Evolutionary conservation across 1,140 invertebrate genomes (phyloP), one percentile per base, ranked within the genome.

Genomic region (Ceratoteleas bidentatus): DNA sequence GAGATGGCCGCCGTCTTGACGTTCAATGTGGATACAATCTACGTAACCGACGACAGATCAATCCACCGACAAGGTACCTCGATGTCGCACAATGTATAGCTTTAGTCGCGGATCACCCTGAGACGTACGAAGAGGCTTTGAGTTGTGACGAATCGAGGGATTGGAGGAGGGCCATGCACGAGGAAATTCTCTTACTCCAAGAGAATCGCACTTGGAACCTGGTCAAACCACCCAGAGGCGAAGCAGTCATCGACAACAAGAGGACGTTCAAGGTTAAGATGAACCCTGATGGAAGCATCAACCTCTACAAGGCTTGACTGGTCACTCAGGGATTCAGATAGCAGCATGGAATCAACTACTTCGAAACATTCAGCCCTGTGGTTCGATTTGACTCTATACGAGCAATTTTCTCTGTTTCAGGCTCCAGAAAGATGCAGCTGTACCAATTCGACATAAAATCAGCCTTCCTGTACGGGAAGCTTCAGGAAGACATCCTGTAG

Each of bases 401-500:
- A 85, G 85, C 77, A 6, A 70, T 81, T 47, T 13, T 81, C 0
- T 62, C 77, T 16, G 61, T 83, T 40, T 69, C 82, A 58, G 62
- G 83, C 53, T 60, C 16, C 53, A 66, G 72, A 75, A 58, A 85
- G 33, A 38, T 45, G 77, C 78, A 13, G 50, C 86, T 69, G 15
- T 79, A 65, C 45, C 86, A 81, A 38, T 87, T 65, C 40, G 84
- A 86, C 60, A 73, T 85, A 0, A 85, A 38, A 83, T 78, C n/a
- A n/a, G n/a, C n/a, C n/a, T n/a, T n/a, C n/a, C n/a, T n/a, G n/a
- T n/a, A n/a, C n/a, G n/a, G n/a, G 0, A 56, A 65, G 0, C 45
- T 85, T 3, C 8, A 85, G 0, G 81, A 87, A 72, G 16, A 45
- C 84, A 88, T 61, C 90, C 91, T 10, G 40, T 87, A 24, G 86